Evolutionary conservation across 30 jellyfish, hydroid and myxozoan genomes (phyloP).

Genomic region (Morbakka virulenta): DNA sequence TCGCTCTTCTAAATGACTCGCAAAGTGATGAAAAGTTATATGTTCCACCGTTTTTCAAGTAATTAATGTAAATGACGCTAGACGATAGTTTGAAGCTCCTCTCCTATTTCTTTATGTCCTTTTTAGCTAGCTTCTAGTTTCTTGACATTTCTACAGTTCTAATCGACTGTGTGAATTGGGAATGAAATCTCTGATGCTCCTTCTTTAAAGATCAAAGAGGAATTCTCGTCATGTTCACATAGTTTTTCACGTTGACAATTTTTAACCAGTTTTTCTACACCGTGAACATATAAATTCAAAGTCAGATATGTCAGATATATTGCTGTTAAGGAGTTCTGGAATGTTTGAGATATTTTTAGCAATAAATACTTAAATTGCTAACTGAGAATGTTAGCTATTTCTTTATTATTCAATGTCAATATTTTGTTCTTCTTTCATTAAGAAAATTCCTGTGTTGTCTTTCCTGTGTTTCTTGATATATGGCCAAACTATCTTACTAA

Average conservation of each 20-base stretch:
- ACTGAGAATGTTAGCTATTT: not conserved
- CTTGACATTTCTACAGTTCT: not conserved
- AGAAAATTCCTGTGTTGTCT: not conserved
- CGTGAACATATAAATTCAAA: not conserved
- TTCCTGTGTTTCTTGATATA: not conserved
- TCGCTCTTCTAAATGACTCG: slow-evolving; percentile 10
- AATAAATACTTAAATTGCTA: not conserved
- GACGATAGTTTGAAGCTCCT: not conserved
- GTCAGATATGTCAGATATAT: not conserved
- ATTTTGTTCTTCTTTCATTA: too few species aligned
- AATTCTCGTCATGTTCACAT: not conserved
- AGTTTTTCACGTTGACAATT: not conserved
- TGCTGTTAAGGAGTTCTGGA: not conserved
- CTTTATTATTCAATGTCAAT: not conserved
- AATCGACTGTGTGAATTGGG: not conserved
- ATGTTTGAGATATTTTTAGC: not conserved
- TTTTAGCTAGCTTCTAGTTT: not conserved
- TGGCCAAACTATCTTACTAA: not conserved
- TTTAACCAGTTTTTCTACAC: not conserved
- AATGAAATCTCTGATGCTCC: not conserved
- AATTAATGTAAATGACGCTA: not conserved
- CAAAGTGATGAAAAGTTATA: slow-evolving; percentile 2
- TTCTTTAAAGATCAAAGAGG: not conserved
- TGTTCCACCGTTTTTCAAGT: not conserved
- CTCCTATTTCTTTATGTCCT: too few species aligned